Evolutionary conservation across 2,113 vertebrate genomes (phyloP).

Genomic region (Apistogramma diplotaenia): DNA sequence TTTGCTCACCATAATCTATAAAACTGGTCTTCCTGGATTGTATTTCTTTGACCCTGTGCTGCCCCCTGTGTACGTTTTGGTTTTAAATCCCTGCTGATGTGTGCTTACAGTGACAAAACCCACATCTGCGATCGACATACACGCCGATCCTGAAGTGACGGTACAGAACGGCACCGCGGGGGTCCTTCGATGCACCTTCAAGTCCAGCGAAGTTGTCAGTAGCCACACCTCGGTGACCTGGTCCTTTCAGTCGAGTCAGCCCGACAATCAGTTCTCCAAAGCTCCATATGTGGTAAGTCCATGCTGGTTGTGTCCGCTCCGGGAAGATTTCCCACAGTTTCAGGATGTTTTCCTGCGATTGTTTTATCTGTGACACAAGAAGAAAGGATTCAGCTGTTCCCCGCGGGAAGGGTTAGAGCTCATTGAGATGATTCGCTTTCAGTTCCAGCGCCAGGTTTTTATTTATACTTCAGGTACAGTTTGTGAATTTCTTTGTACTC

Average conservation of each 20-base stretch:
- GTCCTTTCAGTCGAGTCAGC: conserved; percentile 82
- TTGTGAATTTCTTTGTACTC: background rate
- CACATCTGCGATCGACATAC: conserved; percentile 80
- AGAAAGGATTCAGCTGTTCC: background rate
- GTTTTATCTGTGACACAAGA: conserved; percentile 15
- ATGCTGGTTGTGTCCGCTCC: background rate
- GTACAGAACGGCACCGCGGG: conserved; percentile 89
- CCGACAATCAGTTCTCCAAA: conserved; percentile 33
- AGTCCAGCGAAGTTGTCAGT: conserved; percentile 79
- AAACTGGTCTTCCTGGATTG: background rate
- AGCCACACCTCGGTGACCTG: conserved; percentile 80
- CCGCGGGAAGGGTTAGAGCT: background rate
- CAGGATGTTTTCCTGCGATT: conserved; percentile 47
- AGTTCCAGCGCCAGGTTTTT: background rate
- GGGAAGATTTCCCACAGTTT: background rate
- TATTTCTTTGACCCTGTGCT: background rate
- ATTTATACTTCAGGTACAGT: background rate
- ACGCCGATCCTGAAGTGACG: conserved; percentile 79
- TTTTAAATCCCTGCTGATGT: background rate
- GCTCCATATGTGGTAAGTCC: conserved; percentile 67
- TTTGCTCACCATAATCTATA: background rate
- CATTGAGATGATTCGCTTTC: background rate
- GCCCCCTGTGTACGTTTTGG: rapidly evolving
- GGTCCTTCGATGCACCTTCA: conserved; percentile 84
- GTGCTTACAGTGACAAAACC: conserved; percentile 43